Evolutionary conservation across 2,797 vertebrate genomes (phyloP).

Genomic region (Anguilla megastoma): DNA sequence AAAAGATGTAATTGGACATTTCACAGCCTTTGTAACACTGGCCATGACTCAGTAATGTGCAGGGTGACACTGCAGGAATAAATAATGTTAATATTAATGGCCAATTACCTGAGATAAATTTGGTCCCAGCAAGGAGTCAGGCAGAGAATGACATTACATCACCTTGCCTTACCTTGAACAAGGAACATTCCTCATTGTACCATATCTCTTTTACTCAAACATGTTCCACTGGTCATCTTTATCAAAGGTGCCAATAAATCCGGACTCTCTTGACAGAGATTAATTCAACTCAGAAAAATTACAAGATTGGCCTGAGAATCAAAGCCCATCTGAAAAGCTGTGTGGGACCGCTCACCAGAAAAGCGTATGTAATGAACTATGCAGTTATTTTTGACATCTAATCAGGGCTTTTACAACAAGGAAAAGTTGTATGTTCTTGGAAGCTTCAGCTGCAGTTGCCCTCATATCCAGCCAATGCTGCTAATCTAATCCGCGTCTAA

Average conservation of each 20-base stretch:
- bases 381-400: not conserved
- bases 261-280: not conserved
- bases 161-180: not conserved
- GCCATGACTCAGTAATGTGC: not conserved
- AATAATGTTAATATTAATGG: not conserved
- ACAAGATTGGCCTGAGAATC: not conserved
- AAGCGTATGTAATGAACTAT: not conserved
- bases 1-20: constrained; percentile 7
- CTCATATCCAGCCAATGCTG: not conserved
- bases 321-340: not conserved
- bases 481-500: not conserved
- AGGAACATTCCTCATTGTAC: not conserved
- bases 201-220: not conserved
- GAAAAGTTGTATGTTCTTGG: not conserved
- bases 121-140: not conserved
- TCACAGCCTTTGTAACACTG: not conserved
- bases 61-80: not conserved
- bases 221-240: not conserved
- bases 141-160: not conserved
- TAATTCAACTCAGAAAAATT: not conserved
- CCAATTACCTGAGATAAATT: not conserved
- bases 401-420: not conserved
- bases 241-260: not conserved
- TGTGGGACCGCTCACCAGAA: not conserved
- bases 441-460: not conserved